These are phyloP conservation scores for Gambusia holbrooki DNA, from an alignment of 2,113 vertebrate genomes.

Conservation along the genomic window DNA sequence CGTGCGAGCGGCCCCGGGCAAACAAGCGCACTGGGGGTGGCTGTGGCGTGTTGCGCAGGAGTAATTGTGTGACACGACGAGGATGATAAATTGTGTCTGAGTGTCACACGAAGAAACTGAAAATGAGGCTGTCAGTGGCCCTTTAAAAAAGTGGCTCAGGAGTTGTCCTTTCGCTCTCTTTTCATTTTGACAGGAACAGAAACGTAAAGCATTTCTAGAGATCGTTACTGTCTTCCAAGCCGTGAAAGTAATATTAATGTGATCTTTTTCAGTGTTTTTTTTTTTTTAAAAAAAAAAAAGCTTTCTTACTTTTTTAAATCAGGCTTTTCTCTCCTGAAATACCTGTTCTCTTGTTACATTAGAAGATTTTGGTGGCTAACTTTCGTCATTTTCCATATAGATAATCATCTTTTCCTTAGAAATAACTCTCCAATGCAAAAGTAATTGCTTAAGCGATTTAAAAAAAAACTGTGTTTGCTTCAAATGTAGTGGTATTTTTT, in stretches of 20 bases:
- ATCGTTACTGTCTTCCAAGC: neutral
- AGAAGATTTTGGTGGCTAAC: neutral
- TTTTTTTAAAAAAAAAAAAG: neutral
- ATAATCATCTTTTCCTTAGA: neutral
- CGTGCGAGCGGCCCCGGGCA: slow-evolving; percentile 10
- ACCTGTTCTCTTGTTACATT: neutral
- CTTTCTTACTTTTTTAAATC: no score
- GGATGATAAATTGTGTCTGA: slow-evolving; percentile 62
- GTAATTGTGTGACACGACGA: slow-evolving; percentile 41
- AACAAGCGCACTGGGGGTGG: neutral
- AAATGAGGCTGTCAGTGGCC: slow-evolving; percentile 60
- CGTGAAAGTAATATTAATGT: neutral
- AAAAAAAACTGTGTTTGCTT: neutral
- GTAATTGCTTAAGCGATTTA: neutral
- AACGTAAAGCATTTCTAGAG: neutral
- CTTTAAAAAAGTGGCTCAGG: slow-evolving; percentile 62
- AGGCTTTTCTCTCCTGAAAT: neutral
- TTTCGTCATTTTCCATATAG: neutral
- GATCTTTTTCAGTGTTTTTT: neutral
- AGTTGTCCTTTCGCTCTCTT: slow-evolving; percentile 45
- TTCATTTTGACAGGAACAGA: slow-evolving; percentile 13
- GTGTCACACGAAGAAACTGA: slow-evolving; percentile 63
- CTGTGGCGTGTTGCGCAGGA: slow-evolving; percentile 6
- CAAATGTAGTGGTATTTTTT: neutral
- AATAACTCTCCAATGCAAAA: neutral